Evolutionary conservation across 2,888 invertebrate genomes (phyloP).

Genomic region (Meloe dianella): DNA sequence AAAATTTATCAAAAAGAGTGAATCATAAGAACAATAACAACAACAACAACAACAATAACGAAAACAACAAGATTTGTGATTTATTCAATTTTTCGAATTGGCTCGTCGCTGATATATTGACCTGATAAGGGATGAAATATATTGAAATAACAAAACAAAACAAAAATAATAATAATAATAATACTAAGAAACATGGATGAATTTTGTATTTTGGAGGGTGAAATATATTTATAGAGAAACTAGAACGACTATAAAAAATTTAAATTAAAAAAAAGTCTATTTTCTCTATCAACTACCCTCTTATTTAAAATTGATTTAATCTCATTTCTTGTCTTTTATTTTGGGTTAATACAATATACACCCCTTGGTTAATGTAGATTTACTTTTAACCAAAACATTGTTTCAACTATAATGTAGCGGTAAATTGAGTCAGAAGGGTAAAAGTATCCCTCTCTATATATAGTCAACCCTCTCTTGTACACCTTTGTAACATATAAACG

Average conservation of each 20-base stretch:
- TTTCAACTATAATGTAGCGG: conserved; percentile 59
- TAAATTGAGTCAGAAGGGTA: conserved; percentile 57
- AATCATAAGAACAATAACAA: conserved; percentile 4
- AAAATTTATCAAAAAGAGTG: conserved; percentile 4
- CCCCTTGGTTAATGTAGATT: conserved; percentile 30
- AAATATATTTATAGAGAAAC: neutral
- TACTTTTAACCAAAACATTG: conserved; percentile 54
- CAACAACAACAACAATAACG: neutral
- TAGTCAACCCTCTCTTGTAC: neutral
- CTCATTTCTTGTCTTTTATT: neutral
- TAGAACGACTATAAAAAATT: neutral
- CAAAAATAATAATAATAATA: neutral
- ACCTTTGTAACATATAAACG: neutral
- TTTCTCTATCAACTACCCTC: too few relatives aligned
- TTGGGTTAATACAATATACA: conserved; percentile 45
- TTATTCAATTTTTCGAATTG: conserved; percentile 56
- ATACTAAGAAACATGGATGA: neutral
- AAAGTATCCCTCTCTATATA: conserved; percentile 15
- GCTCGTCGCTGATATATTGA: conserved; percentile 52
- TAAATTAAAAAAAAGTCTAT: too few relatives aligned
- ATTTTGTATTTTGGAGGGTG: neutral
- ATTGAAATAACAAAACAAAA: conserved; percentile 1
- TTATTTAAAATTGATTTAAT: neutral
- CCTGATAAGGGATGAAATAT: conserved; percentile 43
- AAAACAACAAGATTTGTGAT: conserved; percentile 42